These are phyloP conservation scores for Macropodus opercularis DNA, from an alignment of 2,797 vertebrate genomes.

Conservation along the genomic window DNA sequence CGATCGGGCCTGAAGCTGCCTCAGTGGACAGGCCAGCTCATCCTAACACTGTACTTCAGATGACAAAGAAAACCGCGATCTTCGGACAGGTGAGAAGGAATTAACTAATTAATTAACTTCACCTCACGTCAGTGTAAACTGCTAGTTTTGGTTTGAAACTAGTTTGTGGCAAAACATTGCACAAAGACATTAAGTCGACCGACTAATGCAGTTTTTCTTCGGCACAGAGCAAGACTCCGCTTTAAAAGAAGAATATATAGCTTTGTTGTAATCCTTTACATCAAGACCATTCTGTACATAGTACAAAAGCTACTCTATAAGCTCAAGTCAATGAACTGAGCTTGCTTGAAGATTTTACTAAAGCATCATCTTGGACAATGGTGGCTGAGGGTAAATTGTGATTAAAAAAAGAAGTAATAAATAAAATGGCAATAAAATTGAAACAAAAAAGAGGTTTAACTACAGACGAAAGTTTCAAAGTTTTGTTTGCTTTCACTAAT, in stretches of 20 bases:
- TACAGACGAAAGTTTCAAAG: conserved; percentile 15
- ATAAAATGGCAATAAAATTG: conserved; percentile 16
- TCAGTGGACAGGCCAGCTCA: not conserved
- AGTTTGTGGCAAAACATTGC: not conserved
- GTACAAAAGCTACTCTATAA: conserved; percentile 69
- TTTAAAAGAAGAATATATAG: conserved; percentile 21
- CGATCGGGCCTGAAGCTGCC: conserved; percentile 2
- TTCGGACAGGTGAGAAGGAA: conserved; percentile 61
- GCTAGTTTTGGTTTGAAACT: not conserved
- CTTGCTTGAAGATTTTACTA: conserved; percentile 18
- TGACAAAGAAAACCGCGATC: not conserved
- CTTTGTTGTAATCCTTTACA: conserved; percentile 50
- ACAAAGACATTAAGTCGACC: not conserved
- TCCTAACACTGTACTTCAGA: conserved; percentile 32
- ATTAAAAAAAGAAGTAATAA: conserved; percentile 50
- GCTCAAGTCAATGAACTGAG: conserved; percentile 32
- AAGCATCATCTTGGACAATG: conserved; percentile 2
- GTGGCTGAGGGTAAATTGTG: not conserved
- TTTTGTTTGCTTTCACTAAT: conserved; percentile 12
- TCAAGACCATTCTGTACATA: conserved; percentile 73
- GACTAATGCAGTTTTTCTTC: no score
- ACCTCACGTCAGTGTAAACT: no score
- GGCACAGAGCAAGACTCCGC: not conserved
- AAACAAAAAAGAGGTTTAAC: not conserved
- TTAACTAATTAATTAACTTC: no score